Base-by-base conservation (phyloP, 2,113 vertebrate genomes). In the Paracanthobrama guichenoti region DNA sequence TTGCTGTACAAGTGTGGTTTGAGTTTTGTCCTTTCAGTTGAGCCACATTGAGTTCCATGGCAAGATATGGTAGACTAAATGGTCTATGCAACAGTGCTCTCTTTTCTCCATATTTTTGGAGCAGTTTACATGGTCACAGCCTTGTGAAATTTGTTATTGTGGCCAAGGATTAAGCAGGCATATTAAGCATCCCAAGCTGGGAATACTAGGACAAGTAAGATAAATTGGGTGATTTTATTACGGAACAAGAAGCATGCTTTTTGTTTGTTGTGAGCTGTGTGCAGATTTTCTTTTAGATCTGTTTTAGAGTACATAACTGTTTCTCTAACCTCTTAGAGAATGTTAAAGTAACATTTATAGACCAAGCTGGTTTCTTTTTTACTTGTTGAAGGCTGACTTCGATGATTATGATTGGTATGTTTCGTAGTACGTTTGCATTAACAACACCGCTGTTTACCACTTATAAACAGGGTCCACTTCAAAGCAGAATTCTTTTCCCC, bases 251-350 rank as follows among this genome's bases (percentile, higher is more conserved):
- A 48, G 20, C 24, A 18, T 26, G 72, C 16, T 44, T 28, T 62
- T 39, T 48, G 44, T 77, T 35, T 6, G 48, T 26, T 46, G n/a
- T 31, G 42, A 11, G 12, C 44, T 64, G 39, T 35, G 22, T 79
- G 35, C 62, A 53, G 78, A 72, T 53, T 46, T 74, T 12, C 24
- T 79, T 55, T 57, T 67, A 78, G 77, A 64, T 75, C 42, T 77
- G 28, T 53, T 71, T 78, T 46, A 59, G 35, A 22, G 1, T 79
- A 18, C 39, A 55, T 26, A 64, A 42, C 4, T 22, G 42, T 50
- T 80, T 66, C 42, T 66, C 78, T 66, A 48, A 66, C 60, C 24
- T 48, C 22, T 10, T 24, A 44, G 67, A 39, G 35, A 77, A 50
- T 22, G 55, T 66, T 1, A 18, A 35, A 35, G 10, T 62, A 20